Percentiles rank a stretch among this genome's conserved stretches.
Evolutionary conservation across 1,140 invertebrate species (phyloP).

Genomic region (Drosophila simulans): DNA sequence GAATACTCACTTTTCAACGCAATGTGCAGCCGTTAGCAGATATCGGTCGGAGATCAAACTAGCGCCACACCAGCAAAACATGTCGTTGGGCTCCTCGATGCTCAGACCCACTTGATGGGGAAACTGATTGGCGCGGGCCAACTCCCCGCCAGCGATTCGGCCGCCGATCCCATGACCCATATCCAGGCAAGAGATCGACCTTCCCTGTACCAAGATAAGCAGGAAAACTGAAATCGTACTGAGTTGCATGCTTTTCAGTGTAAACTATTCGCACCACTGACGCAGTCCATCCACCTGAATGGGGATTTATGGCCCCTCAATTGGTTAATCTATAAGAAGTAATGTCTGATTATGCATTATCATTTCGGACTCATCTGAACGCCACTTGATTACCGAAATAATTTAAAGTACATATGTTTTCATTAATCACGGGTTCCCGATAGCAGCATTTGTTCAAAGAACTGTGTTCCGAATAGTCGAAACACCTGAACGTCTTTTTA

Average conservation of each 20-base stretch:
- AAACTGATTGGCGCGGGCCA: conserved; percentile 61
- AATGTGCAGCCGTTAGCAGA: conserved; percentile 74
- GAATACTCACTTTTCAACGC: conserved; percentile 47
- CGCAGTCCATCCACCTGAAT: conserved; percentile 7
- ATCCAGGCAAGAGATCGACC: conserved; percentile 6
- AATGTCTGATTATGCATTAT: conserved; percentile 38
- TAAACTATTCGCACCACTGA: conserved; percentile 19
- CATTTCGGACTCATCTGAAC: conserved; percentile 26
- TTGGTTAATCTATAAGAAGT: conserved; percentile 34
- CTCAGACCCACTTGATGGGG: conserved; percentile 73
- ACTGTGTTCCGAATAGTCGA: not conserved
- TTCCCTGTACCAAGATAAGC: not conserved
- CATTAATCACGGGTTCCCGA: conserved; percentile 12
- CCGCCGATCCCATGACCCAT: conserved; percentile 38
- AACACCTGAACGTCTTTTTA: no score
- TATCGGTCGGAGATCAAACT: conserved; percentile 69
- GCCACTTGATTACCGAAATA: conserved; percentile 46
- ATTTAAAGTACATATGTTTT: conserved; percentile 36
- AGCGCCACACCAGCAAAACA: conserved; percentile 72
- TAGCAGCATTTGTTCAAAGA: not conserved
- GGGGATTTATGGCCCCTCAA: conserved; percentile 34
- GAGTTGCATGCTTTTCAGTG: conserved; percentile 37
- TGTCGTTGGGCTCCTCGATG: conserved; percentile 28
- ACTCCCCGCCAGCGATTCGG: conserved; percentile 65
- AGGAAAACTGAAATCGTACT: conserved; percentile 7